A percentile compares a stretch with the other conserved stretches of the same genome.
Conservation (phyloP, 2,888 invertebrate genomes). For the Polyommatus iphigenia region DNA sequence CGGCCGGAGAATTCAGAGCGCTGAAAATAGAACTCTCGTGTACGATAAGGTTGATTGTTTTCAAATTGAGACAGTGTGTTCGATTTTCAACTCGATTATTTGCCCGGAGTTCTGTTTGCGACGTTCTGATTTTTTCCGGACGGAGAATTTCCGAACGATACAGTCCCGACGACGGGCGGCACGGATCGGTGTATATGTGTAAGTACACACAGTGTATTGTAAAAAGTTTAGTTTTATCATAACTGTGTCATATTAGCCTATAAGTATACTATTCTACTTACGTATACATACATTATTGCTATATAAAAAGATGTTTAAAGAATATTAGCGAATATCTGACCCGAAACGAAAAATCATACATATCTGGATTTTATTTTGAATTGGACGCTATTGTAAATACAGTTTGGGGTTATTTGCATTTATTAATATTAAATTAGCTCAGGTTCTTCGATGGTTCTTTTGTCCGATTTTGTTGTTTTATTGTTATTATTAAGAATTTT, state of each 20-base stretch:
- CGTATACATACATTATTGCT: slow-evolving; percentile 67
- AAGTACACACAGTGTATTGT: slow-evolving; percentile 76
- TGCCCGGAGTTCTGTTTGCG: neutral
- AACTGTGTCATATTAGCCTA: slow-evolving; percentile 78
- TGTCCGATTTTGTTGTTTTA: slow-evolving; percentile 75
- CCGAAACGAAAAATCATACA: slow-evolving; percentile 48
- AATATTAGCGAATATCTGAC: slow-evolving; percentile 73
- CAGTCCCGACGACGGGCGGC: slow-evolving; percentile 40
- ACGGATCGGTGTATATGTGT: slow-evolving; percentile 70
- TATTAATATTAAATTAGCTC: slow-evolving; percentile 65
- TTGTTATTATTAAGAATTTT: slow-evolving; percentile 79
- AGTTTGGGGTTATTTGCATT: slow-evolving; percentile 73
- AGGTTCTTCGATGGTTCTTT: slow-evolving; percentile 75
- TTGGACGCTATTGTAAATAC: slow-evolving; percentile 65
- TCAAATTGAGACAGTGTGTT: neutral
- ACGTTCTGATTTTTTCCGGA: neutral
- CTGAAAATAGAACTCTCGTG: neutral
- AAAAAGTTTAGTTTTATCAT: slow-evolving; percentile 73
- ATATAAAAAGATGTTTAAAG: slow-evolving; percentile 70
- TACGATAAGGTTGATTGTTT: neutral
- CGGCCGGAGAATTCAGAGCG: neutral
- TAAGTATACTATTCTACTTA: slow-evolving; percentile 79
- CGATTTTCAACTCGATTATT: neutral
- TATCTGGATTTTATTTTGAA: slow-evolving; percentile 46
- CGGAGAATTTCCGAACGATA: neutral